Base-by-base conservation (phyloP, 2,113 vertebrate species). In the Pao palembangensis region DNA sequence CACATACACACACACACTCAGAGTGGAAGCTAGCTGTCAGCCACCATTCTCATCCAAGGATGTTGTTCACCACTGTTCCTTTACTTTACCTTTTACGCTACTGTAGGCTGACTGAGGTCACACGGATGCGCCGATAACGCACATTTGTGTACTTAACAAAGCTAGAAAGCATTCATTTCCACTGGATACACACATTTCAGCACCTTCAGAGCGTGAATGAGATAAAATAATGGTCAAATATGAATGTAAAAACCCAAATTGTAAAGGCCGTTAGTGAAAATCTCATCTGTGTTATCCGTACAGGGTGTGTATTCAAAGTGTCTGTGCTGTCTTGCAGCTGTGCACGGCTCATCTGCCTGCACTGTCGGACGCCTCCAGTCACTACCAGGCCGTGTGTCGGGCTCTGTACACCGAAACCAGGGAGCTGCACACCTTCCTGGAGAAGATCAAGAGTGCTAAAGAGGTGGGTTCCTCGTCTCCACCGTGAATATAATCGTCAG, bases 361-460 rank as follows among this genome's bases (percentile, higher is more conserved):
- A 0, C 89, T 87, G 6, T 92, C 93, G 0, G 95, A 99, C 20
- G 95, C 94, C 0, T 82, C 92, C 0, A 93, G 86, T 81, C 97
- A 99, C 87, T 99, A 98, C 78, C 97, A 95, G 88, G 97, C 97
- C 4, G 97, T 99, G 64, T 99, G 97, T 41, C 94, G 97, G 8
- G 97, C 97, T n/a, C 91, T 99, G 10, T 97, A 94, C 76, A 92
- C 97, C 1, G 97, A 99, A 85, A 96, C 97, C 31, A 94, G 92
- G 92, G 97, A 99, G 71, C 88, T 99, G 4, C 87, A 91, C 62
- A 98, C 93, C n/a, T 99, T 99, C 84, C 86, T 99, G 87, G 91
- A 94, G 73, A 98, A 95, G 91, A 98, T 99, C 67, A 94, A 90
- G 87, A 98, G 91, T 85, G 96, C 95, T 51, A 99, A 96, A 89